Percentiles rank a stretch among this genome's conserved stretches.
phyloP scores from a whole-genome alignment of 2,797 vertebrate species.

The Manis javanica region DNA sequence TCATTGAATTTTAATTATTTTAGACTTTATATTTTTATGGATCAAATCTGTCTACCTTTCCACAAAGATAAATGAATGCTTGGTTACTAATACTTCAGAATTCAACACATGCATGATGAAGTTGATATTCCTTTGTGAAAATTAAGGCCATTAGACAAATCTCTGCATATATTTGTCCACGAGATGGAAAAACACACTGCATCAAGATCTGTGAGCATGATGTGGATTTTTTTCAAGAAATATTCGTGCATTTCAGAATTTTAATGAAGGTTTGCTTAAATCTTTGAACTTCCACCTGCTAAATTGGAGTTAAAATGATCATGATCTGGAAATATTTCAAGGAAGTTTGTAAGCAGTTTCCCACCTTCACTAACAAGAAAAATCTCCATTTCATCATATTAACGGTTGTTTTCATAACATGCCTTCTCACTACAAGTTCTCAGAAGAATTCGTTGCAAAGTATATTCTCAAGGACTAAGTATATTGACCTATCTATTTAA shows the following conservation, averaged over 20 bases:
- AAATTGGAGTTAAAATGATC: not conserved
- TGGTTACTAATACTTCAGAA: not conserved
- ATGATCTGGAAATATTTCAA: not conserved
- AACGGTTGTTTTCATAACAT: not conserved
- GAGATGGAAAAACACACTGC: not conserved
- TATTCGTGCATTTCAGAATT: constrained; percentile 5
- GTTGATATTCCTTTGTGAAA: constrained; percentile 36
- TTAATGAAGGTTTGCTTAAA: not conserved
- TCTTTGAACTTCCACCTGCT: not conserved
- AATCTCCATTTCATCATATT: not conserved
- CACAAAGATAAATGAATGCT: not conserved
- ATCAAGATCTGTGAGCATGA: not conserved
- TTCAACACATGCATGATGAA: not conserved
- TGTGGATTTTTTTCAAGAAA: not conserved
- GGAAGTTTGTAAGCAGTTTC: not conserved
- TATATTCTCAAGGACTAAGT: not conserved
- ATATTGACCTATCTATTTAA: not conserved
- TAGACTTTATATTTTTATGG: constrained; percentile 6
- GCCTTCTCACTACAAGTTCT: not conserved
- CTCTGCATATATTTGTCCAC: not conserved
- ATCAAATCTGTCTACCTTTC: not conserved
- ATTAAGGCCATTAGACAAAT: not conserved
- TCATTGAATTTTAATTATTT: not conserved
- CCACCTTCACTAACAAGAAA: not conserved
- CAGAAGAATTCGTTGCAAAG: not conserved